These are phyloP conservation scores for Thumatha senex DNA, from an alignment of 2,888 invertebrate species.

Conservation along the genomic window DNA sequence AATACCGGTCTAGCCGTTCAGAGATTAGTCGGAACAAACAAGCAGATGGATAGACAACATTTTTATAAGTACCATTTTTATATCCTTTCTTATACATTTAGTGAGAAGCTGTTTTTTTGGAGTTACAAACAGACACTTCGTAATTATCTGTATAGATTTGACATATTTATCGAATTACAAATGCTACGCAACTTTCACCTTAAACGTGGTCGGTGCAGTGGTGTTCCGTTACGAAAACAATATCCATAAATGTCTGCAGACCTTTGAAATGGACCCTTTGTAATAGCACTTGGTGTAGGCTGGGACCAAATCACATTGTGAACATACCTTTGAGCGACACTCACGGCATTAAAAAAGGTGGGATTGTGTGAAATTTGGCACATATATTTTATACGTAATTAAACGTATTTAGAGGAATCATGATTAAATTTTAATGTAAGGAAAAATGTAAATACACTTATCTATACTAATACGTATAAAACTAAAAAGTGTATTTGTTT, in stretches of 20 bases:
- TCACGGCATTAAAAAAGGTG: constrained; percentile 1
- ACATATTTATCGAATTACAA: not conserved
- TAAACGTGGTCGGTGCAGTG: not conserved
- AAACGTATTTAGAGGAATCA: not conserved
- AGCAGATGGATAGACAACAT: too few species aligned
- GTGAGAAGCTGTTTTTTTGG: too few species aligned
- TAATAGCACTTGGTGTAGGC: not conserved
- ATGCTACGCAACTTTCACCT: not conserved
- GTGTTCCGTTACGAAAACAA: not conserved
- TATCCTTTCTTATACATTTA: too few species aligned
- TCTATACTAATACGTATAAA: too few species aligned
- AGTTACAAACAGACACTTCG: too few species aligned
- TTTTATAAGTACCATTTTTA: too few species aligned
- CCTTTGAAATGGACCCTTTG: constrained; percentile 7
- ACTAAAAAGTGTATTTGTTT: too few species aligned
- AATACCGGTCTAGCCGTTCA: too few species aligned
- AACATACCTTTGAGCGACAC: not conserved
- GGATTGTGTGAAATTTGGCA: not conserved
- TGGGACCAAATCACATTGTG: constrained; percentile 3
- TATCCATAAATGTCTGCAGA: not conserved
- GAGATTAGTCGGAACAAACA: too few species aligned
- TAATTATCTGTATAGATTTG: not conserved
- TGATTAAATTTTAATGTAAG: too few species aligned
- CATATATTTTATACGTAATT: not conserved
- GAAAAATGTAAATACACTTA: too few species aligned